A percentile compares a stretch with the other conserved stretches of the same genome.
Evolutionary conservation across 2,888 invertebrate genomes (phyloP).

Genomic region (Plagiodera versicolora): DNA sequence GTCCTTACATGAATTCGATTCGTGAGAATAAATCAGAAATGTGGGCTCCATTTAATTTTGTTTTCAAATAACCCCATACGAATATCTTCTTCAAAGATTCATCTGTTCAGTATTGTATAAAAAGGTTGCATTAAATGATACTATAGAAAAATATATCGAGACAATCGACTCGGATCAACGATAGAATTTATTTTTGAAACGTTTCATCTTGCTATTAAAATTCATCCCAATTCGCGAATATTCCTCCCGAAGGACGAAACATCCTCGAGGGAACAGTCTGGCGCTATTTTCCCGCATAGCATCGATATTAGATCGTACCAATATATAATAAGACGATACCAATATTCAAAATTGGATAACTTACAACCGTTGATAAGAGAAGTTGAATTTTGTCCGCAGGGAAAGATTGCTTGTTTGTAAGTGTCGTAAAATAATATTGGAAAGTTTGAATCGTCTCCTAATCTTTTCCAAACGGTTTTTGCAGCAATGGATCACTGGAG

Average conservation of each 20-base stretch:
- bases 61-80: too few species aligned
- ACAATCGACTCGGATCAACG: neutral
- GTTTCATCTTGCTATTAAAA: neutral
- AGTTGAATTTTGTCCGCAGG: conserved; percentile 39
- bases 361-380: conserved; percentile 48
- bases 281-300: conserved; percentile 28
- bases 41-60: too few species aligned
- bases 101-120: too few species aligned
- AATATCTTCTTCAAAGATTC: too few species aligned
- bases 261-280: conserved; percentile 10
- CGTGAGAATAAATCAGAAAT: too few species aligned
- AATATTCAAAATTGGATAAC: conserved; percentile 50
- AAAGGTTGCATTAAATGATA: too few species aligned
- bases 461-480: too few species aligned
- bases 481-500: too few species aligned
- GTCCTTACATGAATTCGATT: too few species aligned
- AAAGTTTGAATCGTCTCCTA: conserved; percentile 5
- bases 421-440: conserved; percentile 30
- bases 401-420: conserved; percentile 35
- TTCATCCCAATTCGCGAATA: neutral
- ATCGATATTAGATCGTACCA: conserved; percentile 42
- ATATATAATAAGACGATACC: conserved; percentile 41
- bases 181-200: neutral
- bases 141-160: too few species aligned
- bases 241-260: conserved; percentile 13